Evolutionary conservation across 1,140 invertebrate species (phyloP).

Genomic region (Drosophila tani): DNA sequence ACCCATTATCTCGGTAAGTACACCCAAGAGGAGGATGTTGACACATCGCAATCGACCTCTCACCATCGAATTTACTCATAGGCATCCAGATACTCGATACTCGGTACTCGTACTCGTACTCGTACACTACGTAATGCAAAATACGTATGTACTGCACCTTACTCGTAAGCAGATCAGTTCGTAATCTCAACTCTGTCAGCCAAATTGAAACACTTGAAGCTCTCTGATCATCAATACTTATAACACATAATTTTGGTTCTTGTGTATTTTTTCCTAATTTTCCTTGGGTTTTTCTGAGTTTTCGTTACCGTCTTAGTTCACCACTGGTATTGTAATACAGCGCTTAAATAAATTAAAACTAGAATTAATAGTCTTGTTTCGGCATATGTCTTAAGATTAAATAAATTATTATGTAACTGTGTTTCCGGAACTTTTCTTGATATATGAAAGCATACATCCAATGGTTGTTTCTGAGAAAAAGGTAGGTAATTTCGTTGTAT

Average conservation of each 20-base stretch:
- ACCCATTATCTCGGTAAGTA: constrained; percentile 33
- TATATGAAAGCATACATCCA: no score
- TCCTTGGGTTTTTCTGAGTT: constrained; percentile 40
- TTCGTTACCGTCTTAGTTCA: constrained; percentile 37
- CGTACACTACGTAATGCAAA: constrained; percentile 18
- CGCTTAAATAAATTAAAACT: constrained; percentile 68
- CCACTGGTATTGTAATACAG: constrained; percentile 55
- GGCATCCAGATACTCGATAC: constrained; percentile 45
- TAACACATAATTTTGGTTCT: constrained; percentile 1
- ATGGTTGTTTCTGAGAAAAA: background rate
- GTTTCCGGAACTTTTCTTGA: constrained; percentile 56
- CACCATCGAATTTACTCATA: constrained; percentile 82
- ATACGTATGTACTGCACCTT: constrained; percentile 37
- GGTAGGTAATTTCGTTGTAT: background rate
- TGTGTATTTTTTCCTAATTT: constrained; percentile 6
- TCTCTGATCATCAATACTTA: constrained; percentile 8
- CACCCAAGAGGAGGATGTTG: constrained; percentile 52
- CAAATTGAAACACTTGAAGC: constrained; percentile 24
- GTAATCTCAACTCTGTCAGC: constrained; percentile 21
- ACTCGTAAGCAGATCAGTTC: constrained; percentile 24
- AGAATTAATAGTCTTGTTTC: constrained; percentile 77
- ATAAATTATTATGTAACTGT: constrained; percentile 83
- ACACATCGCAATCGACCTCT: constrained; percentile 62
- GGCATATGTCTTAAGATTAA: constrained; percentile 79
- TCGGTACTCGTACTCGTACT: constrained; percentile 35